Percentiles rank a stretch among this genome's conserved stretches.
Conservation (phyloP, 1,140 invertebrate genomes). For the Diachasmimorpha longicaudata region DNA sequence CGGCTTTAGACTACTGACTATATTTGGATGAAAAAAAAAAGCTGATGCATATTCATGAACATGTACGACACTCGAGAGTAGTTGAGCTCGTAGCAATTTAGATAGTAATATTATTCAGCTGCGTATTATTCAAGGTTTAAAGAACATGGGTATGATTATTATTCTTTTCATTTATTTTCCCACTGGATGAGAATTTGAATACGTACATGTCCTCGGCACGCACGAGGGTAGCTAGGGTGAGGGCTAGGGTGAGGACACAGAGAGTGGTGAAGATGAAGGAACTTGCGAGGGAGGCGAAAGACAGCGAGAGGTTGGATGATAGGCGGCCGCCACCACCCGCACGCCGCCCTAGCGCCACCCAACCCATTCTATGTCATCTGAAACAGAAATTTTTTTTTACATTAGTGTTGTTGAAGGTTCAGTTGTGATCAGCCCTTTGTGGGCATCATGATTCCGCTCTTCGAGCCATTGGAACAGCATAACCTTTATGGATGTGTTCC, state of each 20-base stretch:
- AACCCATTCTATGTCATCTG: conserved; percentile 65
- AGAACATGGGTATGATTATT: background rate
- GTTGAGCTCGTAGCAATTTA: background rate
- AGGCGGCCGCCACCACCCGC: conserved; percentile 59
- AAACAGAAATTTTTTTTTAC: conserved; percentile 43
- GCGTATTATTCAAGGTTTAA: background rate
- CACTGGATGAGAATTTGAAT: conserved; percentile 28
- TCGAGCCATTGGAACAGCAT: too few relatives aligned
- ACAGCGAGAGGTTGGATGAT: conserved; percentile 61
- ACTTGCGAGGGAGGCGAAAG: conserved; percentile 59
- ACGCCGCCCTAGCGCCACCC: conserved; percentile 61
- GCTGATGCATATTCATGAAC: background rate
- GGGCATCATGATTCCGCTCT: too few relatives aligned
- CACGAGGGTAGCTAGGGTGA: conserved; percentile 54
- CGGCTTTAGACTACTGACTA: conserved; percentile 1
- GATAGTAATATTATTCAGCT: background rate
- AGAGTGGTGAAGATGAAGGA: conserved; percentile 54
- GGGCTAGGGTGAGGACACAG: conserved; percentile 54
- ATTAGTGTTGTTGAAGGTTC: too few relatives aligned
- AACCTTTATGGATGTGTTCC: too few relatives aligned
- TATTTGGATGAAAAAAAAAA: background rate
- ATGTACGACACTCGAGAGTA: background rate
- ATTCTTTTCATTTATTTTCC: background rate
- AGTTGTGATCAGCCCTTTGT: too few relatives aligned
- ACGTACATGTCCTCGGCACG: conserved; percentile 60